Percentiles rank a stretch among this genome's conserved stretches.
phyloP scores from a whole-genome alignment of 2,797 vertebrate genomes.

The Cryptoblepharus egeriae region DNA sequence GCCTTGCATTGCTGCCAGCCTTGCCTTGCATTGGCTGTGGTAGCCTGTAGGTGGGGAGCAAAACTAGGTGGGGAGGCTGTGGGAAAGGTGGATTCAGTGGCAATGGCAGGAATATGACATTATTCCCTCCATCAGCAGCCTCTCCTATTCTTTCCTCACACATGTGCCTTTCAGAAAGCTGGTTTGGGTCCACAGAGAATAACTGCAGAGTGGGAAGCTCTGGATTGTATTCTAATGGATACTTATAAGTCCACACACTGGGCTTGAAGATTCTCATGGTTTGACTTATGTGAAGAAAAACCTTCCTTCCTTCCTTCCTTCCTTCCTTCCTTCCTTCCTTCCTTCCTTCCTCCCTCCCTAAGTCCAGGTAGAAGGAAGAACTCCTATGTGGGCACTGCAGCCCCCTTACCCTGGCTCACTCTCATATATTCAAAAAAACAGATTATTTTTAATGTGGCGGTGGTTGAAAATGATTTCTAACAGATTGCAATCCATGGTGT shows the following conservation, averaged over 20 bases:
- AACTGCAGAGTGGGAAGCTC: no score
- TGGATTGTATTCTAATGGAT: no score
- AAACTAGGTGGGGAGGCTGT: no score
- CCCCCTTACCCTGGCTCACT: background rate
- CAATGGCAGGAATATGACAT: no score
- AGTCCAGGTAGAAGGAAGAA: background rate
- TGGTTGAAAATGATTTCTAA: conserved; percentile 43
- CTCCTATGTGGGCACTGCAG: background rate
- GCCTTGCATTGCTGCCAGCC: no score
- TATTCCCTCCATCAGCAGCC: no score
- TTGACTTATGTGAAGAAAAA: background rate
- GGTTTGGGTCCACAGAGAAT: no score
- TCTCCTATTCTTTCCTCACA: no score
- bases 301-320: background rate
- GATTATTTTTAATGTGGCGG: conserved; percentile 44
- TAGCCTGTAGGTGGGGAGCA: no score
- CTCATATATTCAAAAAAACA: conserved; percentile 15
- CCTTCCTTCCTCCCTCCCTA: background rate
- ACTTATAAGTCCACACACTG: background rate
- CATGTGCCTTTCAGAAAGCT: no score
- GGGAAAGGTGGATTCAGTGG: no score
- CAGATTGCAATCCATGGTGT: conserved; percentile 16
- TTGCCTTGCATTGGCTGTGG: no score
- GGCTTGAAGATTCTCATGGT: background rate
- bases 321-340: background rate